A percentile compares a stretch with the other conserved stretches of the same genome.
Conservation (phyloP, 1,140 invertebrate species). For the Drosophila yakuba region DNA sequence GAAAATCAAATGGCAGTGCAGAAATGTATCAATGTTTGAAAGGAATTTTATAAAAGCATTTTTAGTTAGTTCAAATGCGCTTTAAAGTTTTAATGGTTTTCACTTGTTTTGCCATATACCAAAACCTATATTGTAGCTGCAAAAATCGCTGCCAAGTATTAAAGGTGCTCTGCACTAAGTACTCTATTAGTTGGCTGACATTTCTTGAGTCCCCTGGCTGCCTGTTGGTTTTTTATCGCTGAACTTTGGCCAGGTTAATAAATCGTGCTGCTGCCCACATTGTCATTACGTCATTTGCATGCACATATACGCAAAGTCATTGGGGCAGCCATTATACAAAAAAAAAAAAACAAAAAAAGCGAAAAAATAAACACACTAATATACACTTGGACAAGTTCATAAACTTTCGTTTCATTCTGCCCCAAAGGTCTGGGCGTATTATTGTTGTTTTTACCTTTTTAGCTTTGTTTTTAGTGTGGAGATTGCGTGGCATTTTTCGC, state of each 20-base stretch:
- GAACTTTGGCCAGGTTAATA: conserved; percentile 41
- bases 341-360: not conserved
- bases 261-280: conserved; percentile 50
- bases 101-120: too few species aligned
- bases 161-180: not conserved
- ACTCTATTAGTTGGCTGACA: conserved; percentile 7
- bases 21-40: not conserved
- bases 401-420: conserved; percentile 63
- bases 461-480: conserved; percentile 32
- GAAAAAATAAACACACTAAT: conserved; percentile 31
- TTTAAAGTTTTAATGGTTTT: not conserved
- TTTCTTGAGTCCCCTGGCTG: conserved; percentile 6
- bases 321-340: conserved; percentile 23
- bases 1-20: not conserved
- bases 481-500: conserved; percentile 81
- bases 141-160: too few species aligned
- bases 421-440: conserved; percentile 13
- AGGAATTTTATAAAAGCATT: not conserved
- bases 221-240: conserved; percentile 4
- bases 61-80: not conserved
- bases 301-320: conserved; percentile 36
- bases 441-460: conserved; percentile 5
- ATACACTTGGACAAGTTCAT: conserved; percentile 66
- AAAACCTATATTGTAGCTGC: too few species aligned
- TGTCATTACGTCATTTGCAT: conserved; percentile 65